phyloP scores from a whole-genome alignment of 2,888 invertebrate species.

The Dinocampus coccinellae region DNA sequence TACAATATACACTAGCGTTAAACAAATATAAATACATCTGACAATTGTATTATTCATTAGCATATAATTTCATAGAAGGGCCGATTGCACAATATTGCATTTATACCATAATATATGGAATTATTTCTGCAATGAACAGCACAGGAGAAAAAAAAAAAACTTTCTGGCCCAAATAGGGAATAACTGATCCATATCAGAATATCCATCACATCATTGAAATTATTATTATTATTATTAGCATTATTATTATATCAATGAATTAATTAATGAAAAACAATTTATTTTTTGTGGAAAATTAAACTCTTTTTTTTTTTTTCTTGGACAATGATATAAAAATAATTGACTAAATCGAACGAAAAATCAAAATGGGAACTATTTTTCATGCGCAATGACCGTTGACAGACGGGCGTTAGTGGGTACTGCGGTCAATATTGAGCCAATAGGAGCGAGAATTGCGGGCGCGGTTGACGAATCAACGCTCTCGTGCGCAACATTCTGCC shows the following conservation, averaged over 20 bases:
- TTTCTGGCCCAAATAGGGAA: slow-evolving; percentile 30
- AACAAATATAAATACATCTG: not conserved
- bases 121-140: not conserved
- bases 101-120: not conserved
- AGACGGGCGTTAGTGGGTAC: slow-evolving; percentile 39
- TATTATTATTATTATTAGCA: no score
- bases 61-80: slow-evolving; percentile 19
- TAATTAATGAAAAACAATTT: no score
- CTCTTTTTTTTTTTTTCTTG: no score
- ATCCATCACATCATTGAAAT: no score
- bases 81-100: slow-evolving; percentile 1
- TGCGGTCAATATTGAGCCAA: slow-evolving; percentile 45
- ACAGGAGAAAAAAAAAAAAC: not conserved
- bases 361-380: slow-evolving; percentile 6
- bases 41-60: not conserved
- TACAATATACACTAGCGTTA: not conserved
- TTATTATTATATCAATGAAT: no score
- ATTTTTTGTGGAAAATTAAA: no score
- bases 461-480: slow-evolving; percentile 41
- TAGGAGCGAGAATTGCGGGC: slow-evolving; percentile 27
- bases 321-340: no score
- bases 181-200: not conserved
- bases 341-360: not conserved
- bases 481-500: slow-evolving; percentile 29
- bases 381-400: slow-evolving; percentile 13